phyloP scores from a whole-genome alignment of 2,797 vertebrate species.

The Fistularia tabacaria region DNA sequence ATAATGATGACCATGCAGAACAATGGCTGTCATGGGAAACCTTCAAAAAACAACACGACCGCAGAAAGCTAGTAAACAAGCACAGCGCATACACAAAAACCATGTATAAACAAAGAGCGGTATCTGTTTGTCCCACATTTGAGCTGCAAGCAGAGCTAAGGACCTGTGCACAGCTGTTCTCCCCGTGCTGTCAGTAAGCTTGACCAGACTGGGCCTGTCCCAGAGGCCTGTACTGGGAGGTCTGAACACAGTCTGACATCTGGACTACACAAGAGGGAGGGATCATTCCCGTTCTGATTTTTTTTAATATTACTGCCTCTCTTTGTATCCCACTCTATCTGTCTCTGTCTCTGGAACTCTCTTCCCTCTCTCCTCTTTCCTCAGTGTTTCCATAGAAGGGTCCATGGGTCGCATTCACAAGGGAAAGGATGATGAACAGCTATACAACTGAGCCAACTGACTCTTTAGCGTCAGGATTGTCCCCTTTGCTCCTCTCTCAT shows the following conservation, averaged over 20 bases:
- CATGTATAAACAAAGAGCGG: constrained; percentile 66
- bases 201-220: constrained; percentile 64
- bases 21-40: constrained; percentile 51
- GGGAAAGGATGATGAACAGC: constrained; percentile 72
- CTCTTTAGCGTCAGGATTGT: constrained; percentile 69
- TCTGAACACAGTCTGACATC: constrained; percentile 71
- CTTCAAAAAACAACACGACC: constrained; percentile 47
- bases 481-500: constrained; percentile 50
- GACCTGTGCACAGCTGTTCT: constrained; percentile 74
- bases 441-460: constrained; percentile 70
- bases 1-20: constrained; percentile 63
- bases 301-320: constrained; percentile 33
- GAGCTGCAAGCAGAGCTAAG: constrained; percentile 53
- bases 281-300: constrained; percentile 41
- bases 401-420: constrained; percentile 51
- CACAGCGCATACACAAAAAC: constrained; percentile 38
- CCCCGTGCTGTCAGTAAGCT: constrained; percentile 62
- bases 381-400: constrained; percentile 32
- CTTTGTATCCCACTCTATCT: constrained; percentile 42
- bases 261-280: constrained; percentile 73
- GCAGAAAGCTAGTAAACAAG: constrained; percentile 63
- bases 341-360: constrained; percentile 42
- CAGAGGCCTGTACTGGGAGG: constrained; percentile 66
- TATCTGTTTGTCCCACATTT: constrained; percentile 67
- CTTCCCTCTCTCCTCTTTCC: constrained; percentile 15